Evolutionary conservation across 1,140 invertebrate genomes (phyloP), one percentile per base, ranked within the genome.

Genomic region (Calephelis nemesis): DNA sequence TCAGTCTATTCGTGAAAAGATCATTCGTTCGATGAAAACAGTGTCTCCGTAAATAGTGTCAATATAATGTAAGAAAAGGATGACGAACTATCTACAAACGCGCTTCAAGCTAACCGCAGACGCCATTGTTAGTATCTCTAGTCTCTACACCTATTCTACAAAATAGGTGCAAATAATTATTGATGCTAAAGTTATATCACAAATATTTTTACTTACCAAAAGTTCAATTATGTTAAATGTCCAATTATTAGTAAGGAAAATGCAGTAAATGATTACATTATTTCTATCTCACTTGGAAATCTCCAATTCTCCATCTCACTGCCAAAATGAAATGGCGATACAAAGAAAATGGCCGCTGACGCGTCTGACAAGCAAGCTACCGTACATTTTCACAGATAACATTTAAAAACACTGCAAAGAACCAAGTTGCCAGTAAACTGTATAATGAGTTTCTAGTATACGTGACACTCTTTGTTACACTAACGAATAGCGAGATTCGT

Each of bases 311-410:
- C 90, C 85, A 90, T 92, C 91, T 92, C 91, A 90, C 81, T 82
- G 84, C 78, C 84, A 79, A 87, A 92, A 92, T 81, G 91, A 92
- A 92, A 92, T 92, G 91, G 91, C 87, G 85, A 92, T 92, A 92
- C 77, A 87, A 90, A 81, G 78, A 91, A 90, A 81, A 90, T 90
- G 88, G 87, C 87, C 77, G 77, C 63, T 47, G 50, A 54, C 50
- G 50, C 50, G 15, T 3, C 15, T 54, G 50, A 19, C 50, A 54
- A 54, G 13, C 50, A 30, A 54, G 4, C 7, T 9, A 45, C 8
- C 42, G 42, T 45, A 54, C 13, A 15, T 13, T 8, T 13, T 1
- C n/a, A 13, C 50, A 54, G 50, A 54, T 54, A 9, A 54, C 15
- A 54, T 9, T 9, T 9, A 9, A 10, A 54, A 54, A 13, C 42